Evolutionary conservation across 2,888 invertebrate genomes (phyloP).

Genomic region (Machimus atricapillus): DNA sequence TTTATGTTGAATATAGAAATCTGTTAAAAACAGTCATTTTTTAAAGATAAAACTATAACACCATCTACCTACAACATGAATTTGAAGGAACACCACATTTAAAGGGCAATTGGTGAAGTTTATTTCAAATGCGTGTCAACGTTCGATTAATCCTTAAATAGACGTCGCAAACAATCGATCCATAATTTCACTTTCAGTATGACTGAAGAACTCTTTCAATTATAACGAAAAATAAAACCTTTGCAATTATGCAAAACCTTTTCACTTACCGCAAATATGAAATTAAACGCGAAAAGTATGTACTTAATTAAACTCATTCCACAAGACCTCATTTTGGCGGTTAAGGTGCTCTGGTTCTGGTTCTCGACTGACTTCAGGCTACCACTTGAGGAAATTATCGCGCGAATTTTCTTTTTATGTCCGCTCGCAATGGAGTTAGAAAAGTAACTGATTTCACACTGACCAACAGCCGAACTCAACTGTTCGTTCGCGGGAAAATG

Average conservation of each 20-base stretch:
- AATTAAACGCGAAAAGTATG: slow-evolving; percentile 68
- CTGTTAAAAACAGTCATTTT: not conserved
- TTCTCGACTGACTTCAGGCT: slow-evolving; percentile 30
- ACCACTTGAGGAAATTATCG: slow-evolving; percentile 51
- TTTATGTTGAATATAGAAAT: not conserved
- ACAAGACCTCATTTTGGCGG: slow-evolving; percentile 51
- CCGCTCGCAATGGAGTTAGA: slow-evolving; percentile 12
- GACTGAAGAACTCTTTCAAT: not conserved
- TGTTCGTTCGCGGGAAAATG: not conserved
- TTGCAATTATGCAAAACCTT: not conserved
- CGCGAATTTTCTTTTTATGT: not conserved
- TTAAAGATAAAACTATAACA: not conserved
- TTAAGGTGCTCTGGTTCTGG: not conserved
- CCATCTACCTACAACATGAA: not conserved
- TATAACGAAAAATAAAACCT: not conserved
- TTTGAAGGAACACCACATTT: not conserved
- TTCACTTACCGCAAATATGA: slow-evolving; percentile 69
- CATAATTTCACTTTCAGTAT: not conserved
- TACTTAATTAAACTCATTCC: slow-evolving; percentile 69
- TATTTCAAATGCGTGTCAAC: slow-evolving; percentile 20
- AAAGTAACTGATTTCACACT: slow-evolving; percentile 14
- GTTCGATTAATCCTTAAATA: slow-evolving; percentile 15
- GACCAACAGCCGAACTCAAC: not conserved
- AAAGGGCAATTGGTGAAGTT: not conserved
- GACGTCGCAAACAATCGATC: not conserved